Evolutionary conservation across 2,888 invertebrate genomes (phyloP).

Genomic region (Nemurella pictetii): DNA sequence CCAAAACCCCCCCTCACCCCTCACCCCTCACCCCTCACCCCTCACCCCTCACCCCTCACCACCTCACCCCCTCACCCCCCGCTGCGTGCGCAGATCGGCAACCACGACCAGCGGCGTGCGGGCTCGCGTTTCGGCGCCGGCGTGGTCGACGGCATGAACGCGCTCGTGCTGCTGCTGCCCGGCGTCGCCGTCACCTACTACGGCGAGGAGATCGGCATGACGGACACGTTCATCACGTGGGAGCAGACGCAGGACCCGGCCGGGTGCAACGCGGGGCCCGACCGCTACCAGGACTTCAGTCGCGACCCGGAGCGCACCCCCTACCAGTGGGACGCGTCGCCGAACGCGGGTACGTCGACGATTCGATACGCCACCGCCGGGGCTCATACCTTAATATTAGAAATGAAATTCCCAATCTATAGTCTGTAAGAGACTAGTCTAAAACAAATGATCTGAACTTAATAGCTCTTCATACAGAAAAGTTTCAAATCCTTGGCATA

Average conservation of each 20-base stretch:
- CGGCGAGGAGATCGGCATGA: constrained; percentile 84
- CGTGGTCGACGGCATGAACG: constrained; percentile 69
- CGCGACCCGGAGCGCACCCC: constrained; percentile 48
- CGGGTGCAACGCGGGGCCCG: constrained; percentile 53
- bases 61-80: too few species aligned
- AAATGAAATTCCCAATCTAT: too few species aligned
- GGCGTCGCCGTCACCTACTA: constrained; percentile 82
- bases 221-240: constrained; percentile 62
- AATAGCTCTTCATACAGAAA: too few species aligned
- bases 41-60: too few species aligned
- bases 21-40: too few species aligned
- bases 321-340: constrained; percentile 48
- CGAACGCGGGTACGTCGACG: constrained; percentile 36
- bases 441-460: too few species aligned
- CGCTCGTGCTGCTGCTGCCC: constrained; percentile 70
- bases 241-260: constrained; percentile 66
- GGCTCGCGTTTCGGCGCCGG: constrained; percentile 64
- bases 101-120: constrained; percentile 68
- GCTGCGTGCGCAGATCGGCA: constrained; percentile 55
- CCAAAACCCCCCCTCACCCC: too few species aligned
- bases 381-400: too few species aligned
- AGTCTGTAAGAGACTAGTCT: too few species aligned
- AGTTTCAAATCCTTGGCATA: too few species aligned
- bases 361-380: too few species aligned
- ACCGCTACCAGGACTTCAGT: constrained; percentile 32